These are phyloP conservation scores for Gastracanthus pulcherrimus DNA, from an alignment of 2,888 invertebrate species.

Conservation along the genomic window DNA sequence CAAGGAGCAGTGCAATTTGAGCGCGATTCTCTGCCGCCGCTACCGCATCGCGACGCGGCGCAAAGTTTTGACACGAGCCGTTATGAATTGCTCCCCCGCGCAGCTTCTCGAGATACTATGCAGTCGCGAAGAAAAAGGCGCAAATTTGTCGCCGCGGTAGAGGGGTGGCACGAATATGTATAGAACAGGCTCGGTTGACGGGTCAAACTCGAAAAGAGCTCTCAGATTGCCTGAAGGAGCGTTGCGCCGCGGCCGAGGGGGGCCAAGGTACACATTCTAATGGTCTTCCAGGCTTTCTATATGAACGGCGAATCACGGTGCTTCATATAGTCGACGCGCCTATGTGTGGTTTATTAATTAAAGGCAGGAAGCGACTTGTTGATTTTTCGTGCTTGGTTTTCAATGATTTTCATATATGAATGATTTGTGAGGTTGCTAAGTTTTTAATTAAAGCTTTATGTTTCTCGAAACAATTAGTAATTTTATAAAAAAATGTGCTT, in stretches of 20 bases:
- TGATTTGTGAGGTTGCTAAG: too few relatives aligned
- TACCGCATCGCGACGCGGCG: neutral
- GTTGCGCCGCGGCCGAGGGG: too few relatives aligned
- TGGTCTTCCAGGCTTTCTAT: too few relatives aligned
- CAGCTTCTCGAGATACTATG: neutral
- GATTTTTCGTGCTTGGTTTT: too few relatives aligned
- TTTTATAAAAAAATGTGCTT: too few relatives aligned
- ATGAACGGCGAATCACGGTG: too few relatives aligned
- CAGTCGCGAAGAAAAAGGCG: neutral
- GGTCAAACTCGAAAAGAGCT: too few relatives aligned
- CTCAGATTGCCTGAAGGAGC: too few relatives aligned
- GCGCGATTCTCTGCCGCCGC: neutral
- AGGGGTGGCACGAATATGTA: neutral
- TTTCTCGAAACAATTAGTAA: too few relatives aligned
- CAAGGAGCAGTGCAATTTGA: neutral
- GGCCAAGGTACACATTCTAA: neutral
- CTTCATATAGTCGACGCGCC: too few relatives aligned
- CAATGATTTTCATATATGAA: too few relatives aligned
- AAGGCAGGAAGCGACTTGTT: neutral
- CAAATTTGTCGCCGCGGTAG: neutral
- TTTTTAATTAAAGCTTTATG: too few relatives aligned
- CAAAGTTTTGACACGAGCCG: constrained; percentile 6
- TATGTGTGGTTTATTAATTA: neutral
- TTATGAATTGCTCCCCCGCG: neutral
- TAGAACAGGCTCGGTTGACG: neutral